Percentiles rank a stretch among this genome's conserved stretches.
Conservation (phyloP, 2,113 vertebrate genomes). For the Corydoras maculifer region DNA sequence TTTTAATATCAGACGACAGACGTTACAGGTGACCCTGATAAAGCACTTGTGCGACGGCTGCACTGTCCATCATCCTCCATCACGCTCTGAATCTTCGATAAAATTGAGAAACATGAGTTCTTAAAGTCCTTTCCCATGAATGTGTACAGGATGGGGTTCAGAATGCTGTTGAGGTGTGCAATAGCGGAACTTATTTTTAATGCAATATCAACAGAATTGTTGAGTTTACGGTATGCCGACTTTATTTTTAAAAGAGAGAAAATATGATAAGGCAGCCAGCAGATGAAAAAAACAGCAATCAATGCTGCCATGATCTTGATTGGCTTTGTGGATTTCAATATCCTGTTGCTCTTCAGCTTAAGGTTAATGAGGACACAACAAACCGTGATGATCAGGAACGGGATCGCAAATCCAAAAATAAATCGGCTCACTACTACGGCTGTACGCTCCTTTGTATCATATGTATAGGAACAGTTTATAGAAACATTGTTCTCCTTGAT, state of each 20-base stretch:
- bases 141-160: slow-evolving; percentile 89
- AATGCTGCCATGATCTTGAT: slow-evolving; percentile 77
- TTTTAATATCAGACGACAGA: neutral
- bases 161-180: slow-evolving; percentile 70
- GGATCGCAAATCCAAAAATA: slow-evolving; percentile 68
- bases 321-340: slow-evolving; percentile 69
- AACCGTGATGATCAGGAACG: slow-evolving; percentile 67
- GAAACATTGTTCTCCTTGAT: neutral
- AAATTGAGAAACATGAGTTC: slow-evolving; percentile 55
- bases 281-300: slow-evolving; percentile 72
- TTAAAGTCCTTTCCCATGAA: slow-evolving; percentile 94
- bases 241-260: slow-evolving; percentile 70
- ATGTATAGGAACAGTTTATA: slow-evolving; percentile 68
- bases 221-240: neutral
- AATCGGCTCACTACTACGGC: slow-evolving; percentile 59
- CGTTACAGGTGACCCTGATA: neutral
- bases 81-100: slow-evolving; percentile 69
- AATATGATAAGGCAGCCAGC: slow-evolving; percentile 77
- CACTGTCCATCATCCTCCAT: slow-evolving; percentile 59
- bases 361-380: slow-evolving; percentile 70
- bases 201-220: neutral
- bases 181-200: slow-evolving; percentile 39
- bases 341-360: slow-evolving; percentile 61
- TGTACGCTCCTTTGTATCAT: slow-evolving; percentile 38
- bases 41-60: slow-evolving; percentile 55